Evolutionary conservation across 2,888 invertebrate genomes (phyloP), one percentile per base, ranked within the genome.

Genomic region (Callinectes sapidus): DNA sequence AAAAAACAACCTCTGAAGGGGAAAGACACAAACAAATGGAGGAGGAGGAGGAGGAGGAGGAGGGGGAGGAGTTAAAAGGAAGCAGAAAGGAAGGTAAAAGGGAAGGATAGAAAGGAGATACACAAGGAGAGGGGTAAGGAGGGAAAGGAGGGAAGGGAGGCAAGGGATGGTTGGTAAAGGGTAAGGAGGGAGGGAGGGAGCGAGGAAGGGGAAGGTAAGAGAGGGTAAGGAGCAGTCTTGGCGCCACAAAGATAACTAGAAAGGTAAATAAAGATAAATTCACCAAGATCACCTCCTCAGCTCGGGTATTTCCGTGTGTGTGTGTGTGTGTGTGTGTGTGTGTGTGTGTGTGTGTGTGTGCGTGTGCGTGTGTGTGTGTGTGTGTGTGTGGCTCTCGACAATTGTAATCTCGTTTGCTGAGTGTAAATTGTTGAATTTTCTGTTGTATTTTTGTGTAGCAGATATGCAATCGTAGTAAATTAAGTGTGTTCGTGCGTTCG

Each of bases 301-400:
- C 81, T 81, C 14, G 35, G 81, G 35, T 81, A 81, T 81, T 81
- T 81, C 81, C 23, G 87, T 87, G 87, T 87, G 54, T 48, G 87
- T 87, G 54, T 87, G 87, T 87, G 87, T 87, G 87, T 39, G 39
- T 39, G 39, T 39, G 39, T 39, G 39, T 39, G 39, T 86, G 86
- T 86, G 86, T 86, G 86, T 86, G 86, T 86, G 86, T 86, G 86
- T 86, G 86, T 86, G 86, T 86, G 86, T 86, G 86, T 86, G 86
- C 39, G 86, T 86, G 86, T 86, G 86, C 39, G 86, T 86, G 86
- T 86, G 86, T 86, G 86, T 86, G 86, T 86, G 86, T 42, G 18
- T 86, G 39, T 86, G 86, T 35, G 39, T 86, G 86, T 32, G 86
- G n/a, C 28, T 14, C 18, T 0, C 16, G 18, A 77, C 28, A 28